These are phyloP conservation scores for Neocrepidodera transversa DNA, from an alignment of 2,888 invertebrate genomes.

Conservation along the genomic window DNA sequence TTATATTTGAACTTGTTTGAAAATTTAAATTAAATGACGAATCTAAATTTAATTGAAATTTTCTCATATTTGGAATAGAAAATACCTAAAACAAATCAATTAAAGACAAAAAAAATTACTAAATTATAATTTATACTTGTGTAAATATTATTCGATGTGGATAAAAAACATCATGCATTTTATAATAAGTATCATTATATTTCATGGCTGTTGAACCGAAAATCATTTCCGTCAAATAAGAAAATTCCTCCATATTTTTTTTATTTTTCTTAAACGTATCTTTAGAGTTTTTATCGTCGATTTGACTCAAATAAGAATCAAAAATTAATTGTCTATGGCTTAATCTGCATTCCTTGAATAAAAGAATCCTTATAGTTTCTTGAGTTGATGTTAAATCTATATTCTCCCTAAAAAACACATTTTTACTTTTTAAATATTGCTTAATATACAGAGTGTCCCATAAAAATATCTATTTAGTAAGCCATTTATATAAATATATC, in stretches of 20 bases:
- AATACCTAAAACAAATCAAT: constrained; percentile 9
- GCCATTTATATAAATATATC: too few relatives aligned
- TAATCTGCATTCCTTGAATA: constrained; percentile 87
- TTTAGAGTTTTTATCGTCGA: constrained; percentile 46
- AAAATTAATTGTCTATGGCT: constrained; percentile 81
- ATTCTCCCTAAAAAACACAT: constrained; percentile 10
- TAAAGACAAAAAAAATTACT: background rate
- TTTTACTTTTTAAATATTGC: too few relatives aligned
- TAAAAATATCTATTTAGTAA: too few relatives aligned
- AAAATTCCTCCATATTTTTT: constrained; percentile 66
- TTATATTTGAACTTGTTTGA: constrained; percentile 2
- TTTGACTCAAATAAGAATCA: constrained; percentile 78
- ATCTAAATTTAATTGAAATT: background rate
- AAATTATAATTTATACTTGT: constrained; percentile 60
- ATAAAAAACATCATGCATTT: constrained; percentile 72
- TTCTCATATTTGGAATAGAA: constrained; percentile 5
- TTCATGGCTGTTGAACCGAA: constrained; percentile 92
- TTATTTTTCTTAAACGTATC: constrained; percentile 62
- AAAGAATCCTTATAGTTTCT: constrained; percentile 79
- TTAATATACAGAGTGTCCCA: too few relatives aligned
- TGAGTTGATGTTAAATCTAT: constrained; percentile 39
- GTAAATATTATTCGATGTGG: constrained; percentile 58
- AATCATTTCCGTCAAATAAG: constrained; percentile 87
- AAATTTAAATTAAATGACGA: background rate
- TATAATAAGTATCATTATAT: constrained; percentile 84